These are phyloP conservation scores for Pristionchus entomophagus DNA, from an alignment of 2,888 invertebrate species.

Conservation along the genomic window DNA sequence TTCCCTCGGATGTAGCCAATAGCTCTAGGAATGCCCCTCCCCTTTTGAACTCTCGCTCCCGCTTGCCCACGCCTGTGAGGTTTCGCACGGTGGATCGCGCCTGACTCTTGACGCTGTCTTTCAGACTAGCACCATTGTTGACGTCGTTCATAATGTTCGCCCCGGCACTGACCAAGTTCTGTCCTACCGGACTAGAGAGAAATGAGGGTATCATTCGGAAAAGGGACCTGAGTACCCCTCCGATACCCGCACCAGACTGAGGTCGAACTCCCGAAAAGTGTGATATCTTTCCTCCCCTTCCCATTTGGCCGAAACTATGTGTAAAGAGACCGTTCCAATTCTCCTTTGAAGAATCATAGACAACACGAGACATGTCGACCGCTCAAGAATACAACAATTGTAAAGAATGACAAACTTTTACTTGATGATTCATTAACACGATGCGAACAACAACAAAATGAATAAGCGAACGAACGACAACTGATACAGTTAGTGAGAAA, in stretches of 20 bases:
- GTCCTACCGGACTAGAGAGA: neutral
- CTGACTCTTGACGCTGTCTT: neutral
- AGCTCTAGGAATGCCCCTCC: neutral
- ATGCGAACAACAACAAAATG: neutral
- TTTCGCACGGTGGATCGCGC: neutral
- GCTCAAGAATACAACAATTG: neutral
- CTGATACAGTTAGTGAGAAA: neutral
- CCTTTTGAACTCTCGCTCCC: neutral
- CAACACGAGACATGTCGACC: neutral
- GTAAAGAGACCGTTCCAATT: neutral
- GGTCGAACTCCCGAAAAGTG: neutral
- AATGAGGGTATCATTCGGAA: constrained; percentile 2
- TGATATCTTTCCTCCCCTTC: neutral
- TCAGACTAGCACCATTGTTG: neutral
- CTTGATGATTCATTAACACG: too few relatives aligned
- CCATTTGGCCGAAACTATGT: neutral
- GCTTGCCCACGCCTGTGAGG: neutral
- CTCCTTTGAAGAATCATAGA: neutral
- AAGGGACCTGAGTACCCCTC: neutral
- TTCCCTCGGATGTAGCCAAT: neutral
- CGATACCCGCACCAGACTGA: neutral
- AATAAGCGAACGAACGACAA: neutral
- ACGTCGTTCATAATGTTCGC: neutral
- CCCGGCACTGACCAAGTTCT: neutral
- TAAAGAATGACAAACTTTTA: too few relatives aligned